Conservation (phyloP, 2,888 invertebrate species). For the Xestoiulus laeticollis region DNA sequence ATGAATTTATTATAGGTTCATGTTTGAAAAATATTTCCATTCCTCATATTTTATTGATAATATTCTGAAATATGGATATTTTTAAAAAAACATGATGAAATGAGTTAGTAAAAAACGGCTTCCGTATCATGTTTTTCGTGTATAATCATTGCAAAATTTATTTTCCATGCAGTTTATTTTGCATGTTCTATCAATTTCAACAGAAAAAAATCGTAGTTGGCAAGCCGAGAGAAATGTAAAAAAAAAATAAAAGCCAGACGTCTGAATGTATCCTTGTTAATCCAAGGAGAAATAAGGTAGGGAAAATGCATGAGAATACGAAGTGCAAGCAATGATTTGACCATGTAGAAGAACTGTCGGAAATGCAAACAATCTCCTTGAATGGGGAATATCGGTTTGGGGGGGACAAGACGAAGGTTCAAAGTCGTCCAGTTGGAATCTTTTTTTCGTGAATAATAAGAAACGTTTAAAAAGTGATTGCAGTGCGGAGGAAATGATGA, state of each 20-base stretch:
- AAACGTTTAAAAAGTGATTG: slow-evolving; percentile 18
- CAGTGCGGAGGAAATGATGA: background rate
- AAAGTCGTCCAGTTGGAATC: slow-evolving; percentile 3
- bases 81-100: too few relatives aligned
- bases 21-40: too few relatives aligned
- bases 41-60: too few relatives aligned
- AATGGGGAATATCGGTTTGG: background rate
- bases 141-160: background rate
- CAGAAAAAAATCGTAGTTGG: background rate
- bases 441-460: slow-evolving; percentile 16
- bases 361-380: slow-evolving; percentile 21
- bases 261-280: background rate
- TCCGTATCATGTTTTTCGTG: background rate
- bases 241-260: background rate
- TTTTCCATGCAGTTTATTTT: background rate
- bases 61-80: too few relatives aligned
- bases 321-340: slow-evolving; percentile 31
- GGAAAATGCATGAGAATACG: background rate
- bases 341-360: slow-evolving; percentile 29
- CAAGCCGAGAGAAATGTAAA: background rate
- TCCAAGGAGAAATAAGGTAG: slow-evolving; percentile 23
- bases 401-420: slow-evolving; percentile 3
- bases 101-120: background rate
- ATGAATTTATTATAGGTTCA: too few relatives aligned
- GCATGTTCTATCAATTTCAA: background rate